Conservation (phyloP, 2,797 vertebrate genomes). For the Arnoldichthys spilopterus region DNA sequence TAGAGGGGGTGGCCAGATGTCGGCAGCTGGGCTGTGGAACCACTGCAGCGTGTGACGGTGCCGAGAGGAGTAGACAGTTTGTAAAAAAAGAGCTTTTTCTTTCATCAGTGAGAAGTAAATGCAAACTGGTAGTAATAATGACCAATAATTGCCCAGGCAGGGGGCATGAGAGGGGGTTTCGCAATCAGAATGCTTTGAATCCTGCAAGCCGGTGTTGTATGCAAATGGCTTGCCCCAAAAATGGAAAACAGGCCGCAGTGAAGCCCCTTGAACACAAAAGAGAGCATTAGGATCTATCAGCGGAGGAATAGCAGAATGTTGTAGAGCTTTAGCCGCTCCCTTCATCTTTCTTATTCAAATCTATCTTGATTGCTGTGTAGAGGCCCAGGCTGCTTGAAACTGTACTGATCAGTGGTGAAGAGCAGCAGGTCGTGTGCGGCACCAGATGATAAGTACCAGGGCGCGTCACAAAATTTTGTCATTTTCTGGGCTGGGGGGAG, state of each 20-base stretch:
- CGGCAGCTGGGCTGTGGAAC: conserved; percentile 53
- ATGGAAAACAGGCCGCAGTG: conserved; percentile 72
- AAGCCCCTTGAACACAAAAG: conserved; percentile 75
- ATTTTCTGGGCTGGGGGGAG: conserved; percentile 13
- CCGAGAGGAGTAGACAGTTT: conserved; percentile 61
- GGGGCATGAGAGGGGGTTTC: conserved; percentile 48
- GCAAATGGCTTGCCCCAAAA: conserved; percentile 71
- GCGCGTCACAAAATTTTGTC: conserved; percentile 7
- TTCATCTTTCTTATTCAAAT: conserved; percentile 74
- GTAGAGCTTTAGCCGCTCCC: conserved; percentile 63
- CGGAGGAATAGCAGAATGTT: conserved; percentile 68
- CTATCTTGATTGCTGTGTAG: conserved; percentile 78
- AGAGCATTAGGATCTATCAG: conserved; percentile 76
- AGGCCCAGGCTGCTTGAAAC: conserved; percentile 64
- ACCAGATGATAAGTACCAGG: conserved; percentile 26
- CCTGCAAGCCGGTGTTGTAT: conserved; percentile 67
- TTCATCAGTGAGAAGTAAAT: conserved; percentile 67
- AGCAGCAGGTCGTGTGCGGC: conserved; percentile 32
- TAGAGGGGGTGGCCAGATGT: conserved; percentile 50
- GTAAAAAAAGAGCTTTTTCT: conserved; percentile 64
- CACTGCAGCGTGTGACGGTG: conserved; percentile 30
- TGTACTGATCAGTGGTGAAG: conserved; percentile 54
- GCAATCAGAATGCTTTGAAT: conserved; percentile 76
- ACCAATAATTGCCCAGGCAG: conserved; percentile 72
- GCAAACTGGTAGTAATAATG: conserved; percentile 76